Percentiles rank a stretch among this genome's conserved stretches.
Conservation (phyloP, 2,888 invertebrate genomes). For the Sycophila texana region DNA sequence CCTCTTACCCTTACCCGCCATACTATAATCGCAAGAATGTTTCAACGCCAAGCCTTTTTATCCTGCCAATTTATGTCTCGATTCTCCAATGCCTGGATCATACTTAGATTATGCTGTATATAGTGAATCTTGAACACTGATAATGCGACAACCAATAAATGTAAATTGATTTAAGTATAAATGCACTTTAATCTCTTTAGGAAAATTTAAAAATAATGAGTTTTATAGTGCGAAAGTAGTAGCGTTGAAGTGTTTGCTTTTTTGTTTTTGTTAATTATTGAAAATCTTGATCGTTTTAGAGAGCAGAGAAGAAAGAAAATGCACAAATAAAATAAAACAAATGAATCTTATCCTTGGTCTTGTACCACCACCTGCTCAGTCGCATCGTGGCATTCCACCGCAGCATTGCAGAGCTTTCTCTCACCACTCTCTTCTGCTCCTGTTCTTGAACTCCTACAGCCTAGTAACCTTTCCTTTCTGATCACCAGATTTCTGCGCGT, state of each 20-base stretch:
- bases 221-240: too few species aligned
- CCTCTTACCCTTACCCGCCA: neutral
- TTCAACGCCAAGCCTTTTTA: too few species aligned
- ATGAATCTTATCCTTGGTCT: slow-evolving; percentile 34
- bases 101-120: too few species aligned
- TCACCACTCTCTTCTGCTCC: neutral
- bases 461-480: slow-evolving; percentile 3
- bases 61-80: neutral
- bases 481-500: slow-evolving; percentile 30
- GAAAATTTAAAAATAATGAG: too few species aligned
- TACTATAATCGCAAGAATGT: slow-evolving; percentile 17
- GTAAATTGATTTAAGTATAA: too few species aligned
- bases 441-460: slow-evolving; percentile 10
- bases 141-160: too few species aligned
- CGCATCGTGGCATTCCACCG: slow-evolving; percentile 9
- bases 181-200: too few species aligned
- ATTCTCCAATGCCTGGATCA: neutral
- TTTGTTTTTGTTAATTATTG: too few species aligned
- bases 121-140: too few species aligned
- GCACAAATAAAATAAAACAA: slow-evolving; percentile 28
- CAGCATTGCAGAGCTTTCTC: slow-evolving; percentile 43
- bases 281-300: too few species aligned
- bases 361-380: slow-evolving; percentile 40
- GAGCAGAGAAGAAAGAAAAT: neutral
- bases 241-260: too few species aligned